Evolutionary conservation across 2,888 invertebrate species (phyloP), one percentile per base, ranked within the genome.

Genomic region (Rhodophaea formosa): DNA sequence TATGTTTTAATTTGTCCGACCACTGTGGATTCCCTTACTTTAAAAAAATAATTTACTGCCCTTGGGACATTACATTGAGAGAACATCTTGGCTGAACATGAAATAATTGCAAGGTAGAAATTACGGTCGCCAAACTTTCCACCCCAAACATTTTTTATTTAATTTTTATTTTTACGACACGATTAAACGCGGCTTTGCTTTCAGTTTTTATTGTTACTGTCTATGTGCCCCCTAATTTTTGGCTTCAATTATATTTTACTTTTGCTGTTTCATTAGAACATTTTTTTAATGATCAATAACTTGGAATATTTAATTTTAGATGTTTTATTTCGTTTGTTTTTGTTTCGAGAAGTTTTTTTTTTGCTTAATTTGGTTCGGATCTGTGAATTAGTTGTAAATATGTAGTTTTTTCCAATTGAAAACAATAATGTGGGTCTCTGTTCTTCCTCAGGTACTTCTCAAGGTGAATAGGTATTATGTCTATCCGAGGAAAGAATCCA

Each of bases 371-470:
- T 52, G 56, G 53, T 63, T 53, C 1, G 39, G 39, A 59, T 59
- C 53, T 59, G 59, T 56, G 55, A 68, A 53, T 53, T 39, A 10
- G 35, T 29, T 35, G 17, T 12, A 65, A 62, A 61, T 60, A 56
- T 59, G 57, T 68, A 58, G 66, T 60, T 62, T 55, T n/a, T 58
- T 61, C 62, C 64, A 66, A 67, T 70, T 70, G 66, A 77, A 70
- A 74, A 80, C 72, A 86, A 84, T 88, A 89, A 90, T 82, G 76
- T 75, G 79, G 75, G 72, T 79, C 82, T 90, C 86, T 89, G 86
- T 90, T 89, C 86, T 90, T 89, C 82, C 88, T 77, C 89, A 90
- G 89, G 89, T 90, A 90, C 89, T 90, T 90, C 89, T 88, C 89
- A 89, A 89, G 88, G 88, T 90, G 88, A 90, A 89, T 89, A 88